Base-by-base conservation (phyloP, 2,888 invertebrate species). In the Eristalis tenax region DNA sequence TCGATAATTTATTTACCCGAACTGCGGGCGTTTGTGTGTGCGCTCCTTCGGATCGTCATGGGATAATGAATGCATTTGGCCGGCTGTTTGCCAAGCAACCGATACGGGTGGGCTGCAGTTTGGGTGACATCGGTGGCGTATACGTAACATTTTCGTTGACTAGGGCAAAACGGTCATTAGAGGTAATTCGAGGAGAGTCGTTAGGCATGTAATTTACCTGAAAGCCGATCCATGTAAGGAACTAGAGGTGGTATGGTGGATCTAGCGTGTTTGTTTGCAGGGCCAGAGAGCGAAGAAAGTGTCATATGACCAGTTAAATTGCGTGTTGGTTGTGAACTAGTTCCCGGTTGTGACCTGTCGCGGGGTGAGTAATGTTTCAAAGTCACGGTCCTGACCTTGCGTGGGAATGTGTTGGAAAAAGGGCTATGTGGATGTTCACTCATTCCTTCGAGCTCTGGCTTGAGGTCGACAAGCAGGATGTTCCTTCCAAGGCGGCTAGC, bases 1-100 rank as follows among this genome's bases (percentile, higher is more conserved):
- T 22, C 35, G 26, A 56, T 64, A 64, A 74, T 74, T 74, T 64
- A 64, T 74, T 64, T 74, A 61, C 71, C 22, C 40, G 22, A 5
- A 69, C 69, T 13, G 6, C 8, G 56, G 28, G 18, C 18, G 50
- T 1, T 8, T 8, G n/a, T 5, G n/a, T 5, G 15, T n/a, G 15
- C 15, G n/a, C 13, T 43, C 43, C 43, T n/a, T 43, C n/a, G 40
- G 3, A 26, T 26, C 26, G 6, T n/a, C 23, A 15, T 5, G 23
- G 23, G 38, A 38, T 66, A 32, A 18, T 22, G 26, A 8, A 56
- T 69, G 56, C n/a, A 22, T 43, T 15, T n/a, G 13, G 43, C 4
- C 38, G 23, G 43, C n/a, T 66, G 40, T 65, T 22, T 40, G 22
- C 23, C 23, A 8, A 26, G 6, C 43, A 22, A 43, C 23, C 40